Base-by-base conservation (phyloP, 2,113 vertebrate species). In the Emberiza fucata region DNA sequence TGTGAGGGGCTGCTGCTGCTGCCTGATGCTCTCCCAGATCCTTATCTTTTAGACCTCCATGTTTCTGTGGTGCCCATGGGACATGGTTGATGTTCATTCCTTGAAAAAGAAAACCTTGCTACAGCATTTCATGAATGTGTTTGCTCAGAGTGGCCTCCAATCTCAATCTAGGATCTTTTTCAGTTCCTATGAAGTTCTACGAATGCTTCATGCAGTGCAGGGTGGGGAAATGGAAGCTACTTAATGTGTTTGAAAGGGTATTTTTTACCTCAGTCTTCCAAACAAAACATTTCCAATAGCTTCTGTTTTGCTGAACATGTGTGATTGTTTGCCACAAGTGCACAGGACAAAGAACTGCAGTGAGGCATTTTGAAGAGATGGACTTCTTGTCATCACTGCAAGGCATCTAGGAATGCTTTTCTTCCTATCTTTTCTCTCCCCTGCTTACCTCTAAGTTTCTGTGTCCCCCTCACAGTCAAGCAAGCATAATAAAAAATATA, bases 141-240 rank as follows among this genome's bases (percentile, higher is more conserved):
- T 88, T 76, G 40, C 51, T 50, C 7, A 5, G 24, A 76, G 44
- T 0, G 0, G 48, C 27, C 24, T 85, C 37, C 20, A 7, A 24
- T 78, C 78, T 61, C 57, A 81, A 42, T 73, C 28, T 68, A 42
- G 9, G 5, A 12, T 40, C 5, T 69, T 50, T 20, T 87, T 78
- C 28, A 18, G 24, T 40, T 79, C 8, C 13, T 86, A 10, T 27
- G 48, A 31, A 25, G 4, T n/a, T 56, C 33, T 86, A 16, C 14
- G 29, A 88, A 44, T 39, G 15, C 17, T 80, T 90, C 22, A 23
- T 22, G 16, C 39, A 37, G 6, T 44, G 31, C 50, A 69, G 53
- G 22, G 37, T 77, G n/a, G 20, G 28, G 42, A 77, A 83, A 53
- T 19, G 27, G 44, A 56, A 71, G 17, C 23, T 76, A 22, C 12